Evolutionary conservation across 1,140 invertebrate genomes (phyloP), one percentile per base, ranked within the genome.

Genomic region (Drosophila erecta): DNA sequence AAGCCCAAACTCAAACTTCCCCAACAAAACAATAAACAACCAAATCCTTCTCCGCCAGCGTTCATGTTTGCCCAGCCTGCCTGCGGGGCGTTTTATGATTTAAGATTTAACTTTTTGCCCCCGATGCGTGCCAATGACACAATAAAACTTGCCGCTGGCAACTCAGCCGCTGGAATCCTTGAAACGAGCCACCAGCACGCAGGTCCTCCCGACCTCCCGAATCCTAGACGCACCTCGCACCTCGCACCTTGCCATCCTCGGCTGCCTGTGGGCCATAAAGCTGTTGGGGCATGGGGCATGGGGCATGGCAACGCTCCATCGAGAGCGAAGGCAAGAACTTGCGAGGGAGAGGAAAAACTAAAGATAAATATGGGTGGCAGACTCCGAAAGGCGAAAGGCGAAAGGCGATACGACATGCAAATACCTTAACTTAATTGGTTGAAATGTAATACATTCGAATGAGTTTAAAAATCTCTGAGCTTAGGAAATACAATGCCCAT

Each of bases 91-190:
- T 79, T 50, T 74, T 76, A 76, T 76, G 79, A 83, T 83, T 83
- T 87, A 87, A 61, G 75, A 79, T 87, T 87, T 79, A 76, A 76
- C 58, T 87, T 78, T 81, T 51, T 67, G 81, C 58, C 60, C 66
- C 67, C 71, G 46, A 49, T 85, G 81, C 83, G 77, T 86, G 83
- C 77, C 81, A 85, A 78, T 67, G 81, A 81, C 83, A 86, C 75
- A 81, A 75, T 67, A 78, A 86, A 86, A 81, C 73, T 71, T 71
- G 69, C 75, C 79, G 61, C 53, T 69, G 80, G 83, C 59, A 67
- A 67, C 56, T 12, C 14, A 17, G 27, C 17, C 22, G 5, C 7
- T 10, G 66, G 35, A 53, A 81, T 86, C 81, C 83, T 86, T 83
- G 70, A 59, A 86, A 89, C 66, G 66, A 66, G 84, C 51, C 53